These are phyloP conservation scores for Lasioglossum calceatum DNA, from an alignment of 2,888 invertebrate species.

Conservation along the genomic window DNA sequence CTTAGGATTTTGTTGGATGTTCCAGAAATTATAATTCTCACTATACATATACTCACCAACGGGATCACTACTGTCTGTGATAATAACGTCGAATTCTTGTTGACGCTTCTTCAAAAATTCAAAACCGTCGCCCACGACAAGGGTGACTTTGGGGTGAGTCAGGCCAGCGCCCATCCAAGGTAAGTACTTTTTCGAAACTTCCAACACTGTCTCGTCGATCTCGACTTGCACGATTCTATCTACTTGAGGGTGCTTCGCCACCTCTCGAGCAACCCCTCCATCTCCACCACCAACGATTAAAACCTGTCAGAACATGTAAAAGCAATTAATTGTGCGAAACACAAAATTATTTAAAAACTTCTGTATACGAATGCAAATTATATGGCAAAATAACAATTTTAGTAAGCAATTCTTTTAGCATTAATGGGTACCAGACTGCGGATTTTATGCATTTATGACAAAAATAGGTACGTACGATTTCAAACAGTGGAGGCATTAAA, in stretches of 20 bases:
- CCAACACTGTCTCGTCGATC: constrained; percentile 96
- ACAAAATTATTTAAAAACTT: not conserved
- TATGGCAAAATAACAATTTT: too few relatives aligned
- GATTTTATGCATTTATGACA: too few relatives aligned
- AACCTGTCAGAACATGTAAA: constrained; percentile 84
- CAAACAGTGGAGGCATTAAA: too few relatives aligned
- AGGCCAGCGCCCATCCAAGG: constrained; percentile 97
- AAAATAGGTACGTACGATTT: too few relatives aligned
- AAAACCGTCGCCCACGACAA: constrained; percentile 97
- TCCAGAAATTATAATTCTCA: not conserved
- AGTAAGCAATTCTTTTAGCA: too few relatives aligned
- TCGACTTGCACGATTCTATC: constrained; percentile 96
- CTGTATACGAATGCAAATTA: too few relatives aligned
- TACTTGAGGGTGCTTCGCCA: constrained; percentile 96
- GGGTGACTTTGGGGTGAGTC: constrained; percentile 91
- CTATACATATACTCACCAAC: constrained; percentile 87
- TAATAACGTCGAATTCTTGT: constrained; percentile 97
- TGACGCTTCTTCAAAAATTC: constrained; percentile 95
- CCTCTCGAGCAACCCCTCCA: constrained; percentile 98
- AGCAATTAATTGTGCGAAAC: not conserved
- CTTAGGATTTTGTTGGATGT: not conserved
- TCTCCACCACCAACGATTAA: constrained; percentile 99
- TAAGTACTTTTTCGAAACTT: constrained; percentile 94
- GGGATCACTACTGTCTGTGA: constrained; percentile 99
- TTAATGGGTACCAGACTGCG: too few relatives aligned